Evolutionary conservation across 2,797 vertebrate genomes (phyloP).

Genomic region (Urocyon cinereoargenteus): DNA sequence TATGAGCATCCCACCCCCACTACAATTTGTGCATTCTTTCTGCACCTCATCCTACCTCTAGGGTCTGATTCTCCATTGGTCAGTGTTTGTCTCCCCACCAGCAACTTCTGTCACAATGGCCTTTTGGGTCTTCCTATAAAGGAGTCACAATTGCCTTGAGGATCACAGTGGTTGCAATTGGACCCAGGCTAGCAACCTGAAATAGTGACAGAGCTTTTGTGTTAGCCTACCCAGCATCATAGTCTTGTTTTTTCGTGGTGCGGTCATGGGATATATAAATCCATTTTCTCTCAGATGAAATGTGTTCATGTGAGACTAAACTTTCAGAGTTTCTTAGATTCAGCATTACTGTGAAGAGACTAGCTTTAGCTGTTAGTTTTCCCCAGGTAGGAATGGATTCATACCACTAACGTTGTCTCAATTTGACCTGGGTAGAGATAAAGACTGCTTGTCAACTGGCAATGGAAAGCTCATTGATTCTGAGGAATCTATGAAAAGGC

Average conservation of each 20-base stretch:
- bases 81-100: background rate
- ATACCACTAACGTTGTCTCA: background rate
- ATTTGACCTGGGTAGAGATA: background rate
- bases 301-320: background rate
- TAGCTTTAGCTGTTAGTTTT: background rate
- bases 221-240: background rate
- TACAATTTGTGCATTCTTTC: background rate
- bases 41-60: background rate
- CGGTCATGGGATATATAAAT: background rate
- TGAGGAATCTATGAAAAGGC: background rate
- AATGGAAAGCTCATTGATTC: background rate
- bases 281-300: background rate
- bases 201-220: background rate
- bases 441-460: background rate
- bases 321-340: background rate
- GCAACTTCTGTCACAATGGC: background rate
- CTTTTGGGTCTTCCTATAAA: background rate
- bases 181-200: background rate
- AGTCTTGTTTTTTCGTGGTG: background rate
- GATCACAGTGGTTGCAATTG: background rate
- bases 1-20: background rate
- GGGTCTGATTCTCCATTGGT: background rate
- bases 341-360: background rate
- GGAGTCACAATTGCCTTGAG: background rate
- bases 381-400: background rate